These are phyloP conservation scores for Callospermophilus lateralis DNA, from an alignment of 2,113 vertebrate species.

Conservation along the genomic window DNA sequence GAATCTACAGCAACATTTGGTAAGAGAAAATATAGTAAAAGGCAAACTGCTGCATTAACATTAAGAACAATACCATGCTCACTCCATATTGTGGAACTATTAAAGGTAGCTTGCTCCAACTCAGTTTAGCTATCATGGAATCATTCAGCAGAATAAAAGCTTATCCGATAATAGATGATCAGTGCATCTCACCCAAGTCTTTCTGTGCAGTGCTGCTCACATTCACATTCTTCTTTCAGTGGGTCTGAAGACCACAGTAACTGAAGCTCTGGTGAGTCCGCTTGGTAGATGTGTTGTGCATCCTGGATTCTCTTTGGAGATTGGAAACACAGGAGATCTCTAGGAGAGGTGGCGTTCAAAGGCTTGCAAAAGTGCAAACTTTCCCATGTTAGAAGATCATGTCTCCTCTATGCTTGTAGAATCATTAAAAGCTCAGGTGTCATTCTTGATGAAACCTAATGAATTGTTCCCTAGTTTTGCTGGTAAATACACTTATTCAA, in stretches of 20 bases:
- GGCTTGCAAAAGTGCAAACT: neutral
- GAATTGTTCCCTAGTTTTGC: neutral
- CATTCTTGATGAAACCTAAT: neutral
- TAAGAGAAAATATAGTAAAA: neutral
- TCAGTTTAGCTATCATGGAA: neutral
- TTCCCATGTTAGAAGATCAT: neutral
- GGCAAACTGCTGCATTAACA: neutral
- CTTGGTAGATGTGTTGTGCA: fast-evolving
- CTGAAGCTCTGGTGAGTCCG: neutral
- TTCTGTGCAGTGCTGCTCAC: neutral
- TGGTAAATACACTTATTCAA: neutral
- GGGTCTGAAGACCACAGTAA: neutral
- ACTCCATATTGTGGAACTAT: neutral
- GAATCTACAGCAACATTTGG: neutral
- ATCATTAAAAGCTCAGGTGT: neutral
- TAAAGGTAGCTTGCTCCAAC: neutral
- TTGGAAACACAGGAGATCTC: neutral
- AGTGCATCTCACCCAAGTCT: neutral
- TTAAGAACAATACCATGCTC: too few relatives aligned
- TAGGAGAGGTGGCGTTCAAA: fast-evolving
- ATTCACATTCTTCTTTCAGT: neutral
- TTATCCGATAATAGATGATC: neutral
- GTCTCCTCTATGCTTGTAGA: neutral
- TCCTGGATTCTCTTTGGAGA: neutral
- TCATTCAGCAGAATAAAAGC: neutral